Base-by-base conservation (phyloP, 1,140 invertebrate genomes). In the Drosophila suzukii region DNA sequence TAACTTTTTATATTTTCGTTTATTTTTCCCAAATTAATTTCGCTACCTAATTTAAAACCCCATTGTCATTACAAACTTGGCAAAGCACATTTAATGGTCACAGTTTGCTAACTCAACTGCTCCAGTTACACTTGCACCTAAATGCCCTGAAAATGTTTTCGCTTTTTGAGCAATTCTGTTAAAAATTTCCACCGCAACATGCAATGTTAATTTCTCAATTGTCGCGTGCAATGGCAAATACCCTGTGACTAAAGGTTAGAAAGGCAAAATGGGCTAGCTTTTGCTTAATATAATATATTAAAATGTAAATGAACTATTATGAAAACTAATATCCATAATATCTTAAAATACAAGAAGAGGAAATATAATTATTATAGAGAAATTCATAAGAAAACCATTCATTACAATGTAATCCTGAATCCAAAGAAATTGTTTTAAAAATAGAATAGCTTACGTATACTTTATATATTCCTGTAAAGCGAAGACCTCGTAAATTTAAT, bases 141-240 rank as follows among this genome's bases (percentile, higher is more conserved):
- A n/a, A 55, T 74, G 46, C 30, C 47, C 49, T 76, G 47, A 50
- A 81, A 77, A 62, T 62, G 72, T 77, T 84, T 84, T 85, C 81
- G 67, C 77, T 81, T 84, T 81, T 67, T 43, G 15, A 66, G n/a
- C 20, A 75, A 57, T 58, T 62, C 49, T 34, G 54, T 47, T 55
- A 50, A 62, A 73, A 70, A 61, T 61, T 72, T 67, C 50, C 62
- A 41, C 15, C 49, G 2, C 15, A 57, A 78, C 65, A 78, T 81
- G 81, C 77, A 81, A 85, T 66, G 63, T 68, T 68, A 58, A 72
- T 81, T 78, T 81, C 70, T 78, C 65, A 81, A 75, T 72, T 86
- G 55, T 68, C 24, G 38, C 49, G 41, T 67, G 74, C 60, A 75
- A 15, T 3, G 30, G 15, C 11, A 41, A 41, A 38, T 74, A 74